Evolutionary conservation across 2,888 invertebrate genomes (phyloP).

Genomic region (Eumerus sabulonum): DNA sequence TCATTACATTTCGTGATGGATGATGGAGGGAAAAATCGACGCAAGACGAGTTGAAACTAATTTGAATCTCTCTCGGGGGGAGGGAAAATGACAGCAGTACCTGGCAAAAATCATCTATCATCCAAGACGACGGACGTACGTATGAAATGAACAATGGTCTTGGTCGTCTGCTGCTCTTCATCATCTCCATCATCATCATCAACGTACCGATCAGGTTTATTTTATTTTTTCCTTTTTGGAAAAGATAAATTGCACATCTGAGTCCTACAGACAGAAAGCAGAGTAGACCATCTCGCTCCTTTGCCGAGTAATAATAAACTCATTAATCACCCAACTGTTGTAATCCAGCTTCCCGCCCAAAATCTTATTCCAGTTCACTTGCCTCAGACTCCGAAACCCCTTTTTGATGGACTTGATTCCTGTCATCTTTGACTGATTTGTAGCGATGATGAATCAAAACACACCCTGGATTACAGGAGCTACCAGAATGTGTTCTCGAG

Average conservation of each 20-base stretch:
- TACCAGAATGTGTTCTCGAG: conserved; percentile 36
- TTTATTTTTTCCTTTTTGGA: conserved; percentile 55
- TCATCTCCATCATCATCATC: conserved; percentile 63
- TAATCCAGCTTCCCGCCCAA: conserved; percentile 63
- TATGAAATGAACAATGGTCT: conserved; percentile 65
- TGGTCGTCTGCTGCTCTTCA: conserved; percentile 53
- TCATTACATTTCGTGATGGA: conserved; percentile 33
- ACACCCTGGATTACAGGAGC: conserved; percentile 37
- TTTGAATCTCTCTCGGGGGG: conserved; percentile 46
- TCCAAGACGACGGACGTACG: conserved; percentile 55
- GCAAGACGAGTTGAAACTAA: conserved; percentile 22
- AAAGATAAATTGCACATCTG: conserved; percentile 67
- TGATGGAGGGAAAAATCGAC: conserved; percentile 2
- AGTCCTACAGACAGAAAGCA: conserved; percentile 59
- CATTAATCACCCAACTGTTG: conserved; percentile 68
- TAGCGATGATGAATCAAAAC: conserved; percentile 67
- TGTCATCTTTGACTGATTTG: conserved; percentile 68
- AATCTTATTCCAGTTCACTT: conserved; percentile 35
- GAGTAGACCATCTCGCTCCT: conserved; percentile 53
- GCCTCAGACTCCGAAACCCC: conserved; percentile 2
- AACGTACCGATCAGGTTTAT: conserved; percentile 53
- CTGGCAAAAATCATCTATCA: conserved; percentile 66
- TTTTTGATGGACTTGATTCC: conserved; percentile 66
- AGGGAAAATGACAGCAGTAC: conserved; percentile 41
- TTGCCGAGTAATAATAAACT: conserved; percentile 67